Percentiles rank a stretch among this genome's conserved stretches.
These are phyloP conservation scores for Willowsia nigromaculata DNA, from an alignment of 2,888 invertebrate species.

Conservation along the genomic window DNA sequence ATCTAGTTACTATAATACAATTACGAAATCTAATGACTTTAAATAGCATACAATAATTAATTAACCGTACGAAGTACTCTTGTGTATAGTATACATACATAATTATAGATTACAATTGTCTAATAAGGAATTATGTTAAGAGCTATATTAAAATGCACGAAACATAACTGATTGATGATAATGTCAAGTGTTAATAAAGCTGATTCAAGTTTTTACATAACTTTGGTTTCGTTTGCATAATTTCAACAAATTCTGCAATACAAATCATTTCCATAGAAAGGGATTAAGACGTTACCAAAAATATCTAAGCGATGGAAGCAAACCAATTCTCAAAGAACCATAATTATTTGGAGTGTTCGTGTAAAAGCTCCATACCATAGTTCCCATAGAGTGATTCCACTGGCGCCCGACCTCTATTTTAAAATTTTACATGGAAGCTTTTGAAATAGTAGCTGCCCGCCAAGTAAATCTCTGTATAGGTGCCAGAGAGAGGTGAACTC, in stretches of 20 bases:
- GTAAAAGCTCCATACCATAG: no score
- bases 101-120: no score
- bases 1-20: neutral
- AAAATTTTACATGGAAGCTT: no score
- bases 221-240: neutral
- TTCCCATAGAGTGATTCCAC: no score
- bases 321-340: no score
- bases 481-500: no score
- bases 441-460: no score
- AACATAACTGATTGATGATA: neutral
- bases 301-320: no score
- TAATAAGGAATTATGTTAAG: neutral
- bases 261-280: neutral
- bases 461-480: no score
- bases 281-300: no score
- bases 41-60: neutral
- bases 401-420: no score
- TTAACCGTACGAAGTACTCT: neutral
- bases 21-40: neutral
- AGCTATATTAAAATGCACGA: neutral
- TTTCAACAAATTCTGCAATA: neutral
- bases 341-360: no score
- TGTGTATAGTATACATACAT: neutral
- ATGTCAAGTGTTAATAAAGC: neutral
- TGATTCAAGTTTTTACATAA: neutral